Evolutionary conservation across 1,140 invertebrate genomes (phyloP).

Genomic region (Planococcus citri): DNA sequence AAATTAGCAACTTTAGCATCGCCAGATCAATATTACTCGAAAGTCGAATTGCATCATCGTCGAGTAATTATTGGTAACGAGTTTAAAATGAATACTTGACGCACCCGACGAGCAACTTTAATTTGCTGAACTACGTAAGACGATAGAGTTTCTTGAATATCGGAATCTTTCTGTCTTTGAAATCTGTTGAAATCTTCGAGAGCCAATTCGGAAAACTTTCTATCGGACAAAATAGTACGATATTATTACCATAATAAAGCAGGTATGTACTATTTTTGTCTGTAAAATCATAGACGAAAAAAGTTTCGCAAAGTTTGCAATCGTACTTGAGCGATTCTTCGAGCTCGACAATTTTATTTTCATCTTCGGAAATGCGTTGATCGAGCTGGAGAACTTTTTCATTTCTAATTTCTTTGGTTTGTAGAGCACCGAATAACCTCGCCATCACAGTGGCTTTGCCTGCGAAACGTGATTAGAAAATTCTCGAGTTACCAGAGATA

Average conservation of each 20-base stretch:
- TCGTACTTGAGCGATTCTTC: constrained; percentile 51
- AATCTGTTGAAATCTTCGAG: constrained; percentile 62
- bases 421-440: constrained; percentile 59
- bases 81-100: too few relatives aligned
- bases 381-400: constrained; percentile 55
- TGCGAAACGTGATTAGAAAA: constrained; percentile 21
- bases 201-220: constrained; percentile 57
- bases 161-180: constrained; percentile 60
- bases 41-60: background rate
- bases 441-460: constrained; percentile 60
- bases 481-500: too few relatives aligned
- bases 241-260: too few relatives aligned
- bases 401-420: constrained; percentile 66
- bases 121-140: constrained; percentile 63
- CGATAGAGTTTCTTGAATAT: constrained; percentile 61
- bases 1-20: too few relatives aligned
- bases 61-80: background rate
- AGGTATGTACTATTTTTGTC: too few relatives aligned
- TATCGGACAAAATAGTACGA: constrained; percentile 38
- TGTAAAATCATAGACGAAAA: too few relatives aligned
- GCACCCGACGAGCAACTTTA: constrained; percentile 70
- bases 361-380: constrained; percentile 53
- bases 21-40: too few relatives aligned
- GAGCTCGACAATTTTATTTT: constrained; percentile 43
- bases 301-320: too few relatives aligned